Conservation (phyloP, 2,797 vertebrate genomes). For the Thripadectes ignobilis region DNA sequence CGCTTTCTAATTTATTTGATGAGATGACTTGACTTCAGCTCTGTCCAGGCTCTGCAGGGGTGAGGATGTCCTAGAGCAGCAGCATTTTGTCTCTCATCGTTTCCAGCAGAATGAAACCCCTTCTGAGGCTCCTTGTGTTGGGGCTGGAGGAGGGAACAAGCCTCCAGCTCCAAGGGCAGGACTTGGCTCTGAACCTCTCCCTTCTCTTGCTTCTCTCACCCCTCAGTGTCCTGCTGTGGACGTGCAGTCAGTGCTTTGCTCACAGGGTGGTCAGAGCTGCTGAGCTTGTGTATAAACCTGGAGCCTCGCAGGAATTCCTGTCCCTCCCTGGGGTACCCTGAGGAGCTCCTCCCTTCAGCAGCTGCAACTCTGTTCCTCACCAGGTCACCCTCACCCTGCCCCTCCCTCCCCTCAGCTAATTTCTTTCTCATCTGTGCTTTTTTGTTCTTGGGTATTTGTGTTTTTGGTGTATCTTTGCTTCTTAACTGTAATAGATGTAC, state of each 20-base stretch:
- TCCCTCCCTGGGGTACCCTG: not conserved
- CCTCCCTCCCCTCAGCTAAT: not conserved
- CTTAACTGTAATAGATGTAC: slow-evolving; percentile 79
- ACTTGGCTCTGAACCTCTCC: not conserved
- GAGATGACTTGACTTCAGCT: not conserved
- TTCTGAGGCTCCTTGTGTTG: not conserved
- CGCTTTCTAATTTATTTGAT: not conserved
- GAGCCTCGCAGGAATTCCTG: not conserved
- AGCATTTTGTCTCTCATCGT: rapidly evolving
- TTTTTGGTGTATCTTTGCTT: slow-evolving; percentile 73
- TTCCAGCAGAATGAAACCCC: not conserved
- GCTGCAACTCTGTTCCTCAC: not conserved
- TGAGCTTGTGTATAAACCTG: not conserved
- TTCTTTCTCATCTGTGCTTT: slow-evolving; percentile 39
- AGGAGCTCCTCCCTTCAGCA: not conserved
- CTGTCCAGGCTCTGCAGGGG: not conserved
- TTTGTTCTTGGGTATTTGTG: slow-evolving; percentile 50
- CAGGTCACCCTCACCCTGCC: not conserved
- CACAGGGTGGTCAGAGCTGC: not conserved
- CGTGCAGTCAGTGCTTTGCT: not conserved
- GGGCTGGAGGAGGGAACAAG: not conserved
- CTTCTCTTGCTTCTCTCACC: not conserved
- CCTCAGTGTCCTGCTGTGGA: not conserved
- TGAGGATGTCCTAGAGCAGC: not conserved
- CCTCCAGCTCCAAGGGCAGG: not conserved